Evolutionary conservation across 35 echinoderm and acorn worm genomes (phyloP), one percentile per base, ranked within the genome.

Genomic region (Nesometra sesokonis): DNA sequence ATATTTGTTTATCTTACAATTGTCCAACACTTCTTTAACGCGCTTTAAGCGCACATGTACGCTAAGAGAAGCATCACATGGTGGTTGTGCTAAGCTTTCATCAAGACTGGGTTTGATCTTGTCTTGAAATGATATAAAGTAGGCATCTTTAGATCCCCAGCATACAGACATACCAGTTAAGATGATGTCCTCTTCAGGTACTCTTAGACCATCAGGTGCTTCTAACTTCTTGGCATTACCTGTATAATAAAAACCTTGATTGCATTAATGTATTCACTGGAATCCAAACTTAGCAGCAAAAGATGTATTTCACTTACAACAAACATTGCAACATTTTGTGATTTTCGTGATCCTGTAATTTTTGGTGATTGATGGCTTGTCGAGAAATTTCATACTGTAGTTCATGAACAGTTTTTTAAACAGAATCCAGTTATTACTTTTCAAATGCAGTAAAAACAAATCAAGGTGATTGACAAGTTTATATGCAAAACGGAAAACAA

Each of bases 121-220:
- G 21, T 89, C 35, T 77, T 99, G 96, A 13, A 99, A 90, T 4
- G 92, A 94, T 0, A 99, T 91, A 36, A 89, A 99, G 86, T 99
- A 99, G 13, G 92, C 92, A 92, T 99, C 96, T 80, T 99, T 99
- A 2, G 87, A 88, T 57, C 88, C 90, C 92, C 93, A 99, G 57
- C 87, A 99, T 5, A 99, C 88, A 34, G 96, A 87, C 23, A 99
- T n/a, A 37, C 96, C 96, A 27, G 93, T 99, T 46, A 99, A 40
- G 13, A 99, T 0, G 4, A 99, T 32, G 30, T 83, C 85, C 31
- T 87, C 86, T 76, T 90, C 77, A n/a, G 87, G 90, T 19, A 99
- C 47, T 23, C 78, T 82, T 39, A 99, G 85, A 34, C 96, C 96
- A 94, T 94, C 88, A 35, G 80, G 32, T 2, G 86, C 80, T 31